Base-by-base conservation (phyloP, 2,797 vertebrate genomes). In the Hephaestus fuliginosus region DNA sequence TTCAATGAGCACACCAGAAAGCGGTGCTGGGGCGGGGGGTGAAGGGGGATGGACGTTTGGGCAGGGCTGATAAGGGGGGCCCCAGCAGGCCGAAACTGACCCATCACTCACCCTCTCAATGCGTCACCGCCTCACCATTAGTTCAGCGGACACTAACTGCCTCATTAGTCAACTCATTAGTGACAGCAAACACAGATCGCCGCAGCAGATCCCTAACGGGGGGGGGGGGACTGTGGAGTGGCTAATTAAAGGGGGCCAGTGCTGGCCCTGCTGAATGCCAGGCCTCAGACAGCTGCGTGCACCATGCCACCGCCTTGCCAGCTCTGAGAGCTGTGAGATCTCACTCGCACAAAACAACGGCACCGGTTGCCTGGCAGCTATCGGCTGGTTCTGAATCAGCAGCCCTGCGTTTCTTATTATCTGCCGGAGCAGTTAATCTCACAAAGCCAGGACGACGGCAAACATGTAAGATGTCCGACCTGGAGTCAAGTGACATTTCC, bases 81-180 rank as follows among this genome's bases (percentile, higher is more conserved):
- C 83, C 87, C 86, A 28, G 77, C 80, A 74, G 83, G 83, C 66
- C 36, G 12, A 71, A 80, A 75, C 82, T 88, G 89, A 93, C 87
- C 89, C 91, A 72, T 91, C 87, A 83, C 81, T 93, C 88, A 92
- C 71, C 83, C 84, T 85, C 85, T 87, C 81, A 86, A 78, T 85
- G 88, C 82, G 72, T 46, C 82, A 80, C 92, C 86, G 90, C 91
- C 92, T 93, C 94, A 90, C 94, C 96, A 95, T 97, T 94, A 96
- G 95, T 96, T 83, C 94, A 96, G 95, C 91, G 95, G 96, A 96
- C 95, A 92, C 95, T 96, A 97, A 97, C 96, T 94, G 96, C 96
- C 97, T 97, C 97, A 97, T 98, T 97, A 97, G 96, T 96, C 96
- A 96, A 94, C 95, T 97, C 96, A 96, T 97, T 97, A 97, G 96